A percentile compares a stretch with the other conserved stretches of the same genome.
phyloP scores from a whole-genome alignment of 2,113 vertebrate genomes.

The Cyprinodon variegatus region DNA sequence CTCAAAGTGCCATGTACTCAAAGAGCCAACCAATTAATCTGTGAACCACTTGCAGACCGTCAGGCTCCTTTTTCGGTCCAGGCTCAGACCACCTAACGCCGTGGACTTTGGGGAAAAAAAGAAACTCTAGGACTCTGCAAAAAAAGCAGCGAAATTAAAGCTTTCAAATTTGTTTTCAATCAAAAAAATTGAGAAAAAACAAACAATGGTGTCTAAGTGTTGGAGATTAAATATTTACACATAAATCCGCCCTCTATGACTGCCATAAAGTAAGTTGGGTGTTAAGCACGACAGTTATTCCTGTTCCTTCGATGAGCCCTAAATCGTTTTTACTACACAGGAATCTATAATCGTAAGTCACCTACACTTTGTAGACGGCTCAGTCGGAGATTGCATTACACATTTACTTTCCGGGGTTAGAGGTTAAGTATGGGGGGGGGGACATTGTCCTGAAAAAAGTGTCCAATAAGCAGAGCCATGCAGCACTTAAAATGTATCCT shows the following conservation, averaged over 20 bases:
- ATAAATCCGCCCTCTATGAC: not conserved
- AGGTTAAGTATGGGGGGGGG: conserved; percentile 90
- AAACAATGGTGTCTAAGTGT: not conserved
- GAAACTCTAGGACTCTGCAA: not conserved
- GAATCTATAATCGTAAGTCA: conserved; percentile 69
- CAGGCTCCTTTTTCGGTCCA: conserved; percentile 21
- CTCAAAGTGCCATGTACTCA: conserved; percentile 65
- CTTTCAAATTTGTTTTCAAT: not conserved
- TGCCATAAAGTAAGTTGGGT: conserved; percentile 51
- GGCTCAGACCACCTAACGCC: conserved; percentile 40
- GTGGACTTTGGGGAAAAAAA: conserved; percentile 6
- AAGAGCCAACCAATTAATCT: conserved; percentile 69
- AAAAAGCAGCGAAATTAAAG: not conserved
- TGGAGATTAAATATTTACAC: not conserved
- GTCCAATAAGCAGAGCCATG: conserved; percentile 80
- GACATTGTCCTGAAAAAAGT: conserved; percentile 84
- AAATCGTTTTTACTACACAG: conserved; percentile 67
- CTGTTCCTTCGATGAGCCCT: conserved; percentile 50
- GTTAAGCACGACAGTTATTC: conserved; percentile 50
- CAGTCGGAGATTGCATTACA: conserved; percentile 84
- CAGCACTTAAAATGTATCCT: conserved; percentile 74
- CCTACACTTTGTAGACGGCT: conserved; percentile 81
- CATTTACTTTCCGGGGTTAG: conserved; percentile 85
- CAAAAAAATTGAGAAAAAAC: conserved; percentile 2
- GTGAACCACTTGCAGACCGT: conserved; percentile 53